Evolutionary conservation across 2,888 invertebrate genomes (phyloP), one percentile per base, ranked within the genome.

Genomic region (Pterostichus niger): DNA sequence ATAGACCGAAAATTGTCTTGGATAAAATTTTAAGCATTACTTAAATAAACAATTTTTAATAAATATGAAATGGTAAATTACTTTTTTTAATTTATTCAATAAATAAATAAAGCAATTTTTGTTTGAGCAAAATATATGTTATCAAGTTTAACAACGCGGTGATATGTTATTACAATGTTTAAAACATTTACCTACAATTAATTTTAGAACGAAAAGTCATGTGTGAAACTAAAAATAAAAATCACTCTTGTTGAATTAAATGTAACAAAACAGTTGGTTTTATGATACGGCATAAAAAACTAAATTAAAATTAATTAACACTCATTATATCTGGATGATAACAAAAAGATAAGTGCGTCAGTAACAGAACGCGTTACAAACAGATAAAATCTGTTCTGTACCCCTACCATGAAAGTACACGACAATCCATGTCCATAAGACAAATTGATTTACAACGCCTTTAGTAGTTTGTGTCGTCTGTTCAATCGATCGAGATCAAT

Each of bases 311-410:
- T 7, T 33, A 61, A 61, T 61, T 61, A 61, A 33, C n/a, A 33
- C 33, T 35, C 35, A 71, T 71, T 71, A 64, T 64, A 46, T 13
- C 13, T 44, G 5, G 2, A 11, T 15, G 68, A 71, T 71, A 71
- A 71, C 68, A 64, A 64, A 61, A 64, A 13, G 64, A 64, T 64
- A 64, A 64, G 33, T 71, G 46, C 17, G 68, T 44, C 68, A 46
- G 17, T 71, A 31, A 46, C 10, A 71, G 1, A 71, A 40, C 68
- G 68, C 68, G 68, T 71, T 64, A 35, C 15, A 40, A 68, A 40
- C 24, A 40, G 15, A 15, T 15, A n/a, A 71, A 71, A 71, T 71
- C 68, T 64, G 6, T 40, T n/a, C 6, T 64, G 46, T 64, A 71
- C 10, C 68, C 68, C 68, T 71, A 6, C 68, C 68, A 71, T 17